Conservation (phyloP, 2,113 vertebrate species). For the Corydoras sp. region DNA sequence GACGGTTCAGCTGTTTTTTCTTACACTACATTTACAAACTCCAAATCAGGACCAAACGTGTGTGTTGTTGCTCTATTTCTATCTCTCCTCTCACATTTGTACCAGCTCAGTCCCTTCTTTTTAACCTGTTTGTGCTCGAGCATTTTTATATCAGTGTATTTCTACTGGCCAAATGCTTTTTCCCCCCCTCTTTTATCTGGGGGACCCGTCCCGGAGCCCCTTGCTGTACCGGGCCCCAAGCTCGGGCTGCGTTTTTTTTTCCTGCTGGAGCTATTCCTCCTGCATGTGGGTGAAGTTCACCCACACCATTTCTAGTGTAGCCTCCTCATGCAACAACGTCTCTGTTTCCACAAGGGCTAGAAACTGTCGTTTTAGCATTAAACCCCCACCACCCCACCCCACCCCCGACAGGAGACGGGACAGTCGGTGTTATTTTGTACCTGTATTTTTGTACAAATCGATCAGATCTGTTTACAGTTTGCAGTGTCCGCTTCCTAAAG, state of each 20-base stretch:
- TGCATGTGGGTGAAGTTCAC: background rate
- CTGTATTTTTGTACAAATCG: slow-evolving; percentile 99
- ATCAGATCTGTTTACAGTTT: slow-evolving; percentile 91
- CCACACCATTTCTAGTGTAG: slow-evolving; percentile 52
- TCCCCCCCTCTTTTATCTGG: no score
- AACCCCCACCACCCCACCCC: slow-evolving; percentile 79
- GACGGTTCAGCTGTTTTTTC: slow-evolving; percentile 82
- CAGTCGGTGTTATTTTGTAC: slow-evolving; percentile 99
- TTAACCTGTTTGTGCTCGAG: slow-evolving; percentile 86
- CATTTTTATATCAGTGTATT: slow-evolving; percentile 97
- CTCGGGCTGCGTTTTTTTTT: background rate
- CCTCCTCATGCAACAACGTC: slow-evolving; percentile 85
- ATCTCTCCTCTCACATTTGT: slow-evolving; percentile 68
- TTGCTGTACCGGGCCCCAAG: background rate
- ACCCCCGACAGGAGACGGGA: slow-evolving; percentile 79
- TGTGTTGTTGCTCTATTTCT: slow-evolving; percentile 68
- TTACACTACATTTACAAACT: slow-evolving; percentile 63
- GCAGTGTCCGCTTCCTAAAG: slow-evolving; percentile 95
- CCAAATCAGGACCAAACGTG: slow-evolving; percentile 94
- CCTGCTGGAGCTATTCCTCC: background rate
- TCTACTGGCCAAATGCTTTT: slow-evolving; percentile 90
- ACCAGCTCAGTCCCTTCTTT: slow-evolving; percentile 72
- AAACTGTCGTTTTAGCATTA: slow-evolving; percentile 98
- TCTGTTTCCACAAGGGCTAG: slow-evolving; percentile 99
- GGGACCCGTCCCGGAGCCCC: no score